Base-by-base conservation (phyloP, 2,797 vertebrate genomes). In the Myoxocephalus aenaeus region DNA sequence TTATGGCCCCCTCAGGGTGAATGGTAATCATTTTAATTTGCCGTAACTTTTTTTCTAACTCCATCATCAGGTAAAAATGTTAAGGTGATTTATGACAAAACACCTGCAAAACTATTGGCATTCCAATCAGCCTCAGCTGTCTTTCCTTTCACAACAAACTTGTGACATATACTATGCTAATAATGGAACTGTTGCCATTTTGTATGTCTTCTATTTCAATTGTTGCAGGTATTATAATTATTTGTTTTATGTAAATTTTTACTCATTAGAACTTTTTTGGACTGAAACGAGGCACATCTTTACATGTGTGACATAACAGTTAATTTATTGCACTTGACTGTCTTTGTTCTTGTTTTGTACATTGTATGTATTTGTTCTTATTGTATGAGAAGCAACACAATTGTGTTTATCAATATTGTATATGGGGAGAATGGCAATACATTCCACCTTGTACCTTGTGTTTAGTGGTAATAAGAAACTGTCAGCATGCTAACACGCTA, bases 81-180 rank as follows among this genome's bases (percentile, higher is more conserved):
- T 42, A n/a, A 22, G 10, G n/a, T 64, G 50, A 14, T 65, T 70
- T 53, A 51, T 69, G 38, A 63, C 48, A 64, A 57, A 27, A 66
- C 25, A 58, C 11, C 22, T 42, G 25, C 32, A 57, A 73, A 66
- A 46, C 38, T 59, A 59, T 14, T 71, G 32, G 36, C 27, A 65
- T 40, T 50, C 2, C 48, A 36, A 18, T 54, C n/a, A 42, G 18
- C 18, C 38, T 73, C 17, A 51, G 42, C 63, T 72, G 27, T 44
- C 56, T n/a, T 44, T 22, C 27, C 13, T 48, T 27, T 18, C 48
- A 46, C 27, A 36, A 69, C 15, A 63, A 4, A 64, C 8, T 15
- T 42, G 27, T 38, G 59, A 58, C 4, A 64, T 51, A 14, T 12
- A 25, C 18, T 10, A 10, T 44, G 11, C 17, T 53, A 13, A 22